Base-by-base conservation (phyloP, 2,113 vertebrate genomes). In the Zosterops pallidus region DNA sequence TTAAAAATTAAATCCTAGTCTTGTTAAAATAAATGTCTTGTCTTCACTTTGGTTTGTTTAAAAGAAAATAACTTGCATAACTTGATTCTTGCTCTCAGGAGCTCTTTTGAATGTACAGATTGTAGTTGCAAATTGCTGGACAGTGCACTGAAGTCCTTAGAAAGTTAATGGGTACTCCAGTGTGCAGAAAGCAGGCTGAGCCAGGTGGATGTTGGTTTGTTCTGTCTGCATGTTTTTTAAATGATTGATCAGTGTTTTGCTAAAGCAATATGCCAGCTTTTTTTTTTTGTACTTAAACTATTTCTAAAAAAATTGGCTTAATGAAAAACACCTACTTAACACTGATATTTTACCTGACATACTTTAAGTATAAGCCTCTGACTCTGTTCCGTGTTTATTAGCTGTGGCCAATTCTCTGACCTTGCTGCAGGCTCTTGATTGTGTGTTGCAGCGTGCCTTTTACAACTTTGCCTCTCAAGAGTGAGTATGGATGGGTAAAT, bases 1-100 rank as follows among this genome's bases (percentile, higher is more conserved):
- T 97, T 97, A 86, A 96, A 96, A 97, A 96, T 97, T 95, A 98
- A 97, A 97, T 86, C 78, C 47, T 96, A 96, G 96, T 97, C 96
- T 97, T 97, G 96, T 97, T 97, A 97, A 97, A 97, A 96, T 98
- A 97, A 90, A 97, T 96, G 82, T 88, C 55, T 89, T 95, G 81
- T 85, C 49, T 81, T 89, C 67, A 89, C 60, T 95, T 64, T 60
- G 82, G 20, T 95, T 95, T 96, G 83, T 97, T 69, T 69, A 39
- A 64, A 83, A n/a, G 47, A 41, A 72, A 65, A n/a, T 62, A 62
- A 69, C 56, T 84, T 95, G 75, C 21, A 64, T 90, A 55, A 37
- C 49, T 89, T 76, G 49, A 35, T 95, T 97, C 37, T 46, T 96
- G 76, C 71, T 94, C 44, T 89, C 18, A 49, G 68, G 71, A 78